Base-by-base conservation (phyloP, 2,888 invertebrate genomes). In the Micropterix aruncella region DNA sequence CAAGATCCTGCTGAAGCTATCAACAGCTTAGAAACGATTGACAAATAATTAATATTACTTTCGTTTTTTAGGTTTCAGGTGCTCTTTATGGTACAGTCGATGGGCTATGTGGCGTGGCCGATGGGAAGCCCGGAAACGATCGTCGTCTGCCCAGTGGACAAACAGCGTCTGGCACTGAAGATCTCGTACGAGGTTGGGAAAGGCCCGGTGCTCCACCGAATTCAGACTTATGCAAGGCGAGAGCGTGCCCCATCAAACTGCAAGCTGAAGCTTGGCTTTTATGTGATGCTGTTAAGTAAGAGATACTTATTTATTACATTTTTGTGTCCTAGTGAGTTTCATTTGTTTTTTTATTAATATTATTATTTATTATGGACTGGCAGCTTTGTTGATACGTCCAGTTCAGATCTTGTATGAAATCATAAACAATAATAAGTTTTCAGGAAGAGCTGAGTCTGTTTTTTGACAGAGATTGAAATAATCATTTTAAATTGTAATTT, bases 101-200 rank as follows among this genome's bases (percentile, higher is more conserved):
- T 54, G 90, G 90, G 0, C 63, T 90, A 7, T 91, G 90, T 57
- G 90, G 90, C 2, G 79, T 75, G 46, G 86, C 77, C 59, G 84
- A 85, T 60, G 80, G 79, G 1, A 62, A 73, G 18, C 54, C 66
- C 0, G 54, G 57, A 38, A 85, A 88, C 60, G 90, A 90, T 57
- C 79, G 80, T 41, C 73, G 78, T 2, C 70, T 75, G 48, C 88
- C 88, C 0, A 74, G 78, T 57, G 88, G 88, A 1, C 57, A 55
- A 1, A 55, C 70, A 2, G 77, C 81, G 0, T 57, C 67, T 43
- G 79, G 74, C 40, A 79, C 80, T 0, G 73, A 73, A 17, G 79
- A 82, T 52, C 90, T 90, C 59, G 88, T 83, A 1, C 75, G 83
- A 48, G 78, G 81, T 50, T 91, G 90, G 90, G 75, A 74, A 45